Evolutionary conservation across 2,888 invertebrate genomes (phyloP), one percentile per base, ranked within the genome.

Genomic region (Elaeidobius kamerunicus): DNA sequence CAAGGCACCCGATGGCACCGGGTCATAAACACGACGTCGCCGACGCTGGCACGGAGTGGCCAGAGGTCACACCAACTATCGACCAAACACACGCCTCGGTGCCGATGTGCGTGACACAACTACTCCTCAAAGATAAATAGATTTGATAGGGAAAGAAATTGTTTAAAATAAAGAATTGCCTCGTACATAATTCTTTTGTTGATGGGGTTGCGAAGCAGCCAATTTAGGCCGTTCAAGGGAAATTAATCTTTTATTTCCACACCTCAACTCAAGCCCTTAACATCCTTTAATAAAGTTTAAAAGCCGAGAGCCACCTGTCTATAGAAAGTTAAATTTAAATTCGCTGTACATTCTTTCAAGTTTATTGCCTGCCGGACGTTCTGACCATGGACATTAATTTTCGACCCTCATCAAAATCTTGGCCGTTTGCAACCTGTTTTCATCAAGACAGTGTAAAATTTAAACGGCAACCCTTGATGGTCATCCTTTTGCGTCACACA

Each of bases 51-150:
- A 73, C 72, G 70, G 64, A 69, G 67, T 73, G 67, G 70, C 72
- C 73, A 72, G 66, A 70, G 73, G 73, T 73, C 73, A 73, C 70
- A 67, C 63, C 64, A 39, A 58, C 44, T 66, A 72, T 72, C 67
- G 72, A 72, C 65, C 71, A 72, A 71, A 71, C 71, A 57, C n/a
- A n/a, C n/a, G n/a, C n/a, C n/a, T n/a, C n/a, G n/a, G 15, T 42
- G 15, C 44, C 20, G 36, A 17, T 23, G 48, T 57, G 57, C 57
- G 57, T 57, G 56, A 56, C 56, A 56, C 51, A 54, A 49, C 47
- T 51, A 42, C 35, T 55, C 32, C 41, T 18, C 49, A 44, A 48
- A 49, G 54, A 54, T 54, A 45, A 54, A 54, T 54, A 43, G 54
- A 44, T 20, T 45, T 42, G 50, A 50, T 50, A 50, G 43, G 40